phyloP scores from a whole-genome alignment of 2,113 vertebrate species.

The Cyprinodon tularosa region DNA sequence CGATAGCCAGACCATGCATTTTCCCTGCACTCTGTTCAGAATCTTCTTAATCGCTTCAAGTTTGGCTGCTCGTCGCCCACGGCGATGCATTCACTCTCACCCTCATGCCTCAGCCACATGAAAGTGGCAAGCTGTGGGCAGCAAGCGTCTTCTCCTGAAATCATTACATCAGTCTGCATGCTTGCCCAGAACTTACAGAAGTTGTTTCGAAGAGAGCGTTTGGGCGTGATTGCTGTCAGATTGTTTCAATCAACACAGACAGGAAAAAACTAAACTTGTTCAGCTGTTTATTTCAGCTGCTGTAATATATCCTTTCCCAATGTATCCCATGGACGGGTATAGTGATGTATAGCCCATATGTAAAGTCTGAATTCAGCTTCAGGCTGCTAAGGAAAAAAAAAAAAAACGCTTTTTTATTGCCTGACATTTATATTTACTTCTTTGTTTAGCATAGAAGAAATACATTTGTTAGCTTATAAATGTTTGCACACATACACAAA shows the following conservation, averaged over 20 bases:
- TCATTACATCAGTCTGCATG: slow-evolving; percentile 27
- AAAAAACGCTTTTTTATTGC: slow-evolving; percentile 6
- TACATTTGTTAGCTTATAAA: not conserved
- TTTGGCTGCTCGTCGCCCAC: slow-evolving; percentile 6
- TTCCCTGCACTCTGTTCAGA: slow-evolving; percentile 9
- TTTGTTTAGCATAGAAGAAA: not conserved
- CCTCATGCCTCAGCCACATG: slow-evolving; percentile 29
- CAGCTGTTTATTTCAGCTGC: slow-evolving; percentile 35
- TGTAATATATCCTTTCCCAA: slow-evolving; percentile 31
- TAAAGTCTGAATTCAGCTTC: not conserved
- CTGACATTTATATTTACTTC: not conserved
- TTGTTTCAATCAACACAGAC: slow-evolving; percentile 69
- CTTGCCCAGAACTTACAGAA: slow-evolving; percentile 48
- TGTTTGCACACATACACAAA: not conserved
- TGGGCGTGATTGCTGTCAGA: slow-evolving; percentile 69
- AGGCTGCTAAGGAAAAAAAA: slow-evolving; percentile 3
- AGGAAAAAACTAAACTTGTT: slow-evolving; percentile 1
- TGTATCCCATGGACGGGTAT: slow-evolving; percentile 7
- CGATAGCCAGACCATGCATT: slow-evolving; percentile 43
- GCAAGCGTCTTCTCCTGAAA: slow-evolving; percentile 52
- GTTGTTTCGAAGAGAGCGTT: slow-evolving; percentile 51
- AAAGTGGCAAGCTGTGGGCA: slow-evolving; percentile 61
- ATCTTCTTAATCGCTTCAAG: slow-evolving; percentile 50
- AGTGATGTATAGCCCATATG: not conserved
- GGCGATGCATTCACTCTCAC: slow-evolving; percentile 11